These are phyloP conservation scores for Atethmia centrago DNA, from an alignment of 2,888 invertebrate species.

Conservation along the genomic window DNA sequence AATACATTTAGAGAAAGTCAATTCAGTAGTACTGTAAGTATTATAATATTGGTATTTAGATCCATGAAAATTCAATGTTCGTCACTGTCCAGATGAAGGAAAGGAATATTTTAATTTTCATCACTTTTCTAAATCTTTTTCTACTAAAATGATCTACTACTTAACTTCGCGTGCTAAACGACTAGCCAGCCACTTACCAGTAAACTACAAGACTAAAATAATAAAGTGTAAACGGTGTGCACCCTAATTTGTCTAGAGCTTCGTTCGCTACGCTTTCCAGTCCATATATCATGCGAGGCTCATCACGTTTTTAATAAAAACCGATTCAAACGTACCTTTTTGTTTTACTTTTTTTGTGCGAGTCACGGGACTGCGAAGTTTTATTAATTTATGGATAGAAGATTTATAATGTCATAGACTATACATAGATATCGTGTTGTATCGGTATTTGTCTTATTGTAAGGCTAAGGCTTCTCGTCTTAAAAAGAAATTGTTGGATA, in stretches of 20 bases:
- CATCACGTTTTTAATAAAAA: constrained; percentile 89
- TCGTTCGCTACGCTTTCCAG: constrained; percentile 62
- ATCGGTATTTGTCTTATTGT: not conserved
- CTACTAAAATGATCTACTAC: not conserved
- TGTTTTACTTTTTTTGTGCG: constrained; percentile 40
- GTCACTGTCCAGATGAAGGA: not conserved
- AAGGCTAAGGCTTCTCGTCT: not conserved
- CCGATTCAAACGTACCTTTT: constrained; percentile 65
- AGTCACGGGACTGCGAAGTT: constrained; percentile 26
- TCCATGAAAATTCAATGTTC: not conserved
- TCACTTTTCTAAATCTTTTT: too few species aligned
- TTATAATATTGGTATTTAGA: too few species aligned
- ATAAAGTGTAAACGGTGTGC: constrained; percentile 23
- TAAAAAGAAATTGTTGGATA: not conserved
- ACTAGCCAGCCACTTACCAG: not conserved
- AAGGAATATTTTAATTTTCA: too few species aligned
- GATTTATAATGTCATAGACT: constrained; percentile 1
- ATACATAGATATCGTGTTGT: not conserved
- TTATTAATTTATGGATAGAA: constrained; percentile 42
- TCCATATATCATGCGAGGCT: constrained; percentile 84
- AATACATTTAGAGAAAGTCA: not conserved
- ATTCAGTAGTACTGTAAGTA: not conserved
- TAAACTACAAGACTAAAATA: constrained; percentile 14
- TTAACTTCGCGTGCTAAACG: not conserved
- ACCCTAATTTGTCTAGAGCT: constrained; percentile 67